These are phyloP conservation scores for Tetanocera ferruginea DNA, from an alignment of 2,888 invertebrate species.

Conservation along the genomic window DNA sequence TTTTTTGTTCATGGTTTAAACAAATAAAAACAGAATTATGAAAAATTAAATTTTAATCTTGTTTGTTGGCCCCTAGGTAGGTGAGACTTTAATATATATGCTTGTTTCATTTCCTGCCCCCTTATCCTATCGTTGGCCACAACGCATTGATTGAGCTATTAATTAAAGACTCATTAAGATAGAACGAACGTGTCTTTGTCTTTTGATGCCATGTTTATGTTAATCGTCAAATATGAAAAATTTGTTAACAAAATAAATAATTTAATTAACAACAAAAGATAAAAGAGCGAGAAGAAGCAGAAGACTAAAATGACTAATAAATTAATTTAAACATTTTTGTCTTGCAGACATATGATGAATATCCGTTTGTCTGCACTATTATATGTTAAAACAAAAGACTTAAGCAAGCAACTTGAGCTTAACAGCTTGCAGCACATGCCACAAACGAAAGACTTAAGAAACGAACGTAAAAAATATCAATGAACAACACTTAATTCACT, in stretches of 20 bases:
- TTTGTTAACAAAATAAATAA: constrained; percentile 32
- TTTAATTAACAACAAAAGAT: constrained; percentile 5
- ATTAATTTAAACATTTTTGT: not conserved
- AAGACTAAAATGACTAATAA: not conserved
- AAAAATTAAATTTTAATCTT: constrained; percentile 49
- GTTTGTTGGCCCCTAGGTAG: constrained; percentile 47
- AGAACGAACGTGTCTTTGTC: not conserved
- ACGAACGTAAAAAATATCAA: too few relatives aligned
- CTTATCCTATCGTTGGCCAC: too few relatives aligned
- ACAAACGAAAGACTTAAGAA: too few relatives aligned
- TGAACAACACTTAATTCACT: too few relatives aligned
- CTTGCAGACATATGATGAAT: too few relatives aligned
- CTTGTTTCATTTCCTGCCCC: not conserved
- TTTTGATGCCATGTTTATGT: not conserved
- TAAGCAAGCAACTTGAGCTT: too few relatives aligned
- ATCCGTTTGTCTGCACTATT: not conserved
- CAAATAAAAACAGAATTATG: constrained; percentile 23
- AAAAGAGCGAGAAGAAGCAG: not conserved
- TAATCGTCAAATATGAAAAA: constrained; percentile 4
- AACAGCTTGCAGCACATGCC: too few relatives aligned
- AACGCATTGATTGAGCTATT: constrained; percentile 47
- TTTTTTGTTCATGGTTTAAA: too few relatives aligned
- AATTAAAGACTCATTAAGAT: constrained; percentile 63
- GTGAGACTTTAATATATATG: not conserved
- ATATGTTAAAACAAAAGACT: not conserved